Conservation (phyloP, 2,888 invertebrate genomes). For the Chalcosyrphus nemorum region DNA sequence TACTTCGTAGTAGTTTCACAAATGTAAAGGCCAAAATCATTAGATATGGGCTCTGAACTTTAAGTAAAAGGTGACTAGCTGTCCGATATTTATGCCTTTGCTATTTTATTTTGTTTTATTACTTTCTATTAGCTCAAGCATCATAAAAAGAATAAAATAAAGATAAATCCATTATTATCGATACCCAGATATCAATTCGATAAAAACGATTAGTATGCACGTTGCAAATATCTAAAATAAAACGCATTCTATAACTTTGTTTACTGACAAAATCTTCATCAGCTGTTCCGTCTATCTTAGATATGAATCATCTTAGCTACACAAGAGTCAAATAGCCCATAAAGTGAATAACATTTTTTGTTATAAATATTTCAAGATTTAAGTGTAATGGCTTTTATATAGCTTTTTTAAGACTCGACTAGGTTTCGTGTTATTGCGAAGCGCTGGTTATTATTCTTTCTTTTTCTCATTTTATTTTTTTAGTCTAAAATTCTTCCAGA, state of each 20-base stretch:
- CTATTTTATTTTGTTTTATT: too few species aligned
- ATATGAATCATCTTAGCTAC: not conserved
- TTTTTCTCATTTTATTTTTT: not conserved
- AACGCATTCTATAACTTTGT: not conserved
- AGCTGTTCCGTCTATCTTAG: not conserved
- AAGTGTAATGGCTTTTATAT: not conserved
- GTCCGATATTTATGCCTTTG: too few species aligned
- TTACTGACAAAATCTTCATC: not conserved
- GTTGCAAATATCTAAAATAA: too few species aligned
- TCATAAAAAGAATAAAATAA: too few species aligned
- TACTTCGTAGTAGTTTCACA: too few species aligned
- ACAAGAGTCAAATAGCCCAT: not conserved
- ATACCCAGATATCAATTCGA: too few species aligned
- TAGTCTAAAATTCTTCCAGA: not conserved
- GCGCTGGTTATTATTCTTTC: not conserved
- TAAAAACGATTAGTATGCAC: too few species aligned
- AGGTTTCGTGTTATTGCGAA: not conserved
- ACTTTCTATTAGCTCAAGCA: too few species aligned
- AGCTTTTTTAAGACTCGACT: not conserved
- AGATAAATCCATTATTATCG: too few species aligned
- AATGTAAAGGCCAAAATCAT: too few species aligned
- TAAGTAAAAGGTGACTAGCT: too few species aligned
- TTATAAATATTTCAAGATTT: not conserved
- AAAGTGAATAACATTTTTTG: not conserved
- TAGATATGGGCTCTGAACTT: too few species aligned